Base-by-base conservation (phyloP, 2,797 vertebrate genomes). In the Lateolabrax maculatus region DNA sequence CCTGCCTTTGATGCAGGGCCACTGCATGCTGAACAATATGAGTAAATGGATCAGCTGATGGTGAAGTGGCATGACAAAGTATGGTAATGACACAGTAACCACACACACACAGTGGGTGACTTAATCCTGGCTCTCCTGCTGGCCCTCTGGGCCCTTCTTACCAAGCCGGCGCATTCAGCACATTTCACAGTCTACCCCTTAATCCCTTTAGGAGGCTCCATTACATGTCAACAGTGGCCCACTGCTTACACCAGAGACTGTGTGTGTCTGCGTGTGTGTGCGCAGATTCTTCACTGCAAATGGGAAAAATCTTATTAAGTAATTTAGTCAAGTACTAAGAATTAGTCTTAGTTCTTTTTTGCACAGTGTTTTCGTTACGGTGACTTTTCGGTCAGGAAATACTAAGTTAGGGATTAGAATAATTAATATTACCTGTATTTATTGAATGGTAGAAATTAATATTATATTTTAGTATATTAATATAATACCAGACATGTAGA, bases 141-240 rank as follows among this genome's bases (percentile, higher is more conserved):
- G 64, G 84, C 76, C 91, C 90, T 83, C 34, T 9, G 85, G 93
- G 87, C 7, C 80, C 82, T 84, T 86, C 81, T 85, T 81, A 85
- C 87, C 72, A 75, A 83, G 77, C 84, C 71, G 87, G 23, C 79
- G 18, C 89, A 81, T 92, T 89, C 90, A 92, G 86, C 86, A 85
- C 91, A 91, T 92, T 93, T 93, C 92, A 93, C 90, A 88, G 90
- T 89, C 86, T 88, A 49, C 79, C 78, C 83, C 73, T 57, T 94
- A 94, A 94, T 94, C 93, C 90, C 72, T 89, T 94, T 93, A 91
- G 86, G 87, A 92, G 84, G 83, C 85, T 90, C 86, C 84, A 85
- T 93, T 92, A 91, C 90, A 89, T 76, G 88, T 93, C 80, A 83
- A 83, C 90, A 84, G 87, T 78, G 88, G 87, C 84, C 84, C 76